These are phyloP conservation scores for Psix sp. DNA, from an alignment of 1,140 invertebrate species.

Conservation along the genomic window DNA sequence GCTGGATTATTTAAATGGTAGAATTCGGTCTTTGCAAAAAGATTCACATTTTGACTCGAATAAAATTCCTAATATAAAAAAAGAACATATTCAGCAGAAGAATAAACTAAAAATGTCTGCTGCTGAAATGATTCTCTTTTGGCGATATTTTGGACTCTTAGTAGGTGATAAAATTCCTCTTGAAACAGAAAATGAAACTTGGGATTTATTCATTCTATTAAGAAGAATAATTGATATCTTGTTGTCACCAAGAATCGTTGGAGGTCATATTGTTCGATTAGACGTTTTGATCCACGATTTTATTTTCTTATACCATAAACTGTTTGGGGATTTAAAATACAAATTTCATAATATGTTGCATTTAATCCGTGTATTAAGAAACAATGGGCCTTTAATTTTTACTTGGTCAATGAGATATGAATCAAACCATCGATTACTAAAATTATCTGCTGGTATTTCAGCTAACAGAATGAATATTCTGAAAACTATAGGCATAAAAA, in stretches of 20 bases:
- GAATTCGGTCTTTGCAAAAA: too few species aligned
- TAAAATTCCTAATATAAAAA: too few species aligned
- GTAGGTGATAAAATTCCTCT: too few species aligned
- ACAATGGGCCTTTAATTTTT: constrained; percentile 20
- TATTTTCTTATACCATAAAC: not conserved
- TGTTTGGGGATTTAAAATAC: constrained; percentile 24
- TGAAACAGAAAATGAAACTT: too few species aligned
- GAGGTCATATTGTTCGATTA: constrained; percentile 3
- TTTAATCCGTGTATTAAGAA: not conserved
- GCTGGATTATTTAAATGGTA: constrained; percentile 52
- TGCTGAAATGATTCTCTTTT: constrained; percentile 35
- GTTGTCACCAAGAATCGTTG: constrained; percentile 9
- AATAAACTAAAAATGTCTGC: too few species aligned
- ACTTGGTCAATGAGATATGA: constrained; percentile 35
- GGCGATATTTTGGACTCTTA: too few species aligned
- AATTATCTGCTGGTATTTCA: not conserved
- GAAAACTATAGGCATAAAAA: too few species aligned
- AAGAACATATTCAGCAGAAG: too few species aligned
- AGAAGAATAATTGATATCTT: constrained; percentile 28
- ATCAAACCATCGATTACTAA: constrained; percentile 24
- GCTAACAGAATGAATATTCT: too few species aligned
- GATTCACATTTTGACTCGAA: too few species aligned
- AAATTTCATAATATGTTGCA: constrained; percentile 32
- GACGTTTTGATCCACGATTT: not conserved
- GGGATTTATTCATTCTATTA: too few species aligned